Percentiles rank a stretch among this genome's conserved stretches.
These are phyloP conservation scores for Sinohyriopsis cumingii DNA, from an alignment of 2,888 invertebrate genomes.

Conservation along the genomic window DNA sequence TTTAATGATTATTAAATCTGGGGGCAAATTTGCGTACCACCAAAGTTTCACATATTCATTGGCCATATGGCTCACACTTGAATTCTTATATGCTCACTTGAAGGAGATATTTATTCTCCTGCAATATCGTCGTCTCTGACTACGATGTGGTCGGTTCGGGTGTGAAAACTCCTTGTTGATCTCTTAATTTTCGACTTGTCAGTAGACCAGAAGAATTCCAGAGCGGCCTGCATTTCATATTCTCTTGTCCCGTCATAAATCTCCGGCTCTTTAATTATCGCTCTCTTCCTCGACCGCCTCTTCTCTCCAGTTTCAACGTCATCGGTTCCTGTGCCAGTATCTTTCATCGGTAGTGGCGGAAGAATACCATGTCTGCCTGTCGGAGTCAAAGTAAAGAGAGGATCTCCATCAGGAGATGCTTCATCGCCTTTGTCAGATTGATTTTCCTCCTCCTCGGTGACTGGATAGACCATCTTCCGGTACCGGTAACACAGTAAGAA, in stretches of 20 bases:
- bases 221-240: conserved; percentile 48
- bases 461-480: conserved; percentile 22
- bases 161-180: conserved; percentile 41
- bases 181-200: conserved; percentile 50
- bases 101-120: no score
- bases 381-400: conserved; percentile 14
- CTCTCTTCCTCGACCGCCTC: conserved; percentile 36
- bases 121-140: no score
- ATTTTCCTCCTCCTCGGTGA: conserved; percentile 40
- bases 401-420: conserved; percentile 14
- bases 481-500: conserved; percentile 17
- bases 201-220: conserved; percentile 43
- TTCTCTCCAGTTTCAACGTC: conserved; percentile 22
- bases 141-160: conserved; percentile 31
- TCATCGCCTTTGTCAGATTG: conserved; percentile 24
- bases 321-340: conserved; percentile 39
- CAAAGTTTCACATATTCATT: no score
- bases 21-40: background rate
- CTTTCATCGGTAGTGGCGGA: conserved; percentile 35
- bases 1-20: no score
- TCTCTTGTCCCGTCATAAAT: conserved; percentile 53
- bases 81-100: no score
- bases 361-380: conserved; percentile 14
- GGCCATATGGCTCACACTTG: no score
- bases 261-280: conserved; percentile 45